Evolutionary conservation across 2,797 vertebrate genomes (phyloP).

Genomic region (Arctocebus calabarensis): DNA sequence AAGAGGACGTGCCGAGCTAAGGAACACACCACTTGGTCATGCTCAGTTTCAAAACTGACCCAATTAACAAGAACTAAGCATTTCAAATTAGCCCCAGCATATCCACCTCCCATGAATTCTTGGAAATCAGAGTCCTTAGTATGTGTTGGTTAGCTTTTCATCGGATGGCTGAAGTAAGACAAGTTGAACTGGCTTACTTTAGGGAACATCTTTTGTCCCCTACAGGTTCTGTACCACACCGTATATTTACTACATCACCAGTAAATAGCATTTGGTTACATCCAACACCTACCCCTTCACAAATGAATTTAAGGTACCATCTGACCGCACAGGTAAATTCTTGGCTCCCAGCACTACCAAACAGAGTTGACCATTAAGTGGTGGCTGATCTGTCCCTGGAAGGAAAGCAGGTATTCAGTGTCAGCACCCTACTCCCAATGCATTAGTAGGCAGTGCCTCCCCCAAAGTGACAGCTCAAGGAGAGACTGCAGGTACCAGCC

Average conservation of each 20-base stretch:
- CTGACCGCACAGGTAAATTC: conserved; percentile 88
- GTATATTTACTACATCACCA: rapidly evolving
- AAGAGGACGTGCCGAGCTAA: not conserved
- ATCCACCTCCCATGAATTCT: not conserved
- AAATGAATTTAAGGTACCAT: conserved; percentile 86
- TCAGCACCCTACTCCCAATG: not conserved
- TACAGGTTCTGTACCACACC: not conserved
- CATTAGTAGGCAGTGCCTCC: rapidly evolving
- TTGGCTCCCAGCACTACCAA: conserved; percentile 87
- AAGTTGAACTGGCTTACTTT: not conserved
- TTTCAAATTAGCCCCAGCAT: not conserved
- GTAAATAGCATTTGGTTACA: not conserved
- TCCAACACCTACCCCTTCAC: conserved; percentile 89
- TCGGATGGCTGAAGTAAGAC: not conserved
- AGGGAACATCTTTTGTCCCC: not conserved
- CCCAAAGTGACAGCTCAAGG: not conserved
- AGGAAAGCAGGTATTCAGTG: conserved; percentile 29
- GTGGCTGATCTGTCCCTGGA: conserved; percentile 76
- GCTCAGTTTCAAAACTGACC: not conserved
- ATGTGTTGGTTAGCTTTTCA: not conserved
- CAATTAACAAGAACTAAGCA: not conserved
- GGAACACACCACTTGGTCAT: not conserved
- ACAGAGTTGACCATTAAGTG: conserved; percentile 85
- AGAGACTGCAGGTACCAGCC: not conserved
- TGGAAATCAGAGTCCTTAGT: not conserved